Evolutionary conservation across 2,888 invertebrate species (phyloP).

Genomic region (Hirtodrosophila histrioides): DNA sequence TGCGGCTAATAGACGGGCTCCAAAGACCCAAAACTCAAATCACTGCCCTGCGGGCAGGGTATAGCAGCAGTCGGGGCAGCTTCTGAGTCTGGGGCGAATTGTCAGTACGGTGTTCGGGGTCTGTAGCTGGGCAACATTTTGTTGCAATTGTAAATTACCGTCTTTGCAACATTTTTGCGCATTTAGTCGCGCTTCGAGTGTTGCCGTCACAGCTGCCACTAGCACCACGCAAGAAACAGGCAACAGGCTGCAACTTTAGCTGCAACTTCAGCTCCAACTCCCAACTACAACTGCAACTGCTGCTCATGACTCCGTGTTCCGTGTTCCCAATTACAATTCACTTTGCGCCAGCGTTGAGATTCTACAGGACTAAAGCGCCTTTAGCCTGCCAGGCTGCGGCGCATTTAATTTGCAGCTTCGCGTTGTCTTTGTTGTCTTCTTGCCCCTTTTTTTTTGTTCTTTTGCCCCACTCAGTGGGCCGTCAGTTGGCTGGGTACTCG

Average conservation of each 20-base stretch:
- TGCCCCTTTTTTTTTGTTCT: background rate
- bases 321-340: slow-evolving; percentile 74
- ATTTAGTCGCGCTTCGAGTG: slow-evolving; percentile 80
- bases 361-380: slow-evolving; percentile 65
- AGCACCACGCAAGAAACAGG: slow-evolving; percentile 9
- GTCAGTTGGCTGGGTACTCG: slow-evolving; percentile 49
- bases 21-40: slow-evolving; percentile 20
- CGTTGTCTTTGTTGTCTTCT: slow-evolving; percentile 23
- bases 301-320: slow-evolving; percentile 4
- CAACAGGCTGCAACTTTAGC: slow-evolving; percentile 13
- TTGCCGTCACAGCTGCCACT: slow-evolving; percentile 71
- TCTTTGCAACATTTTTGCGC: slow-evolving; percentile 79
- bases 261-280: slow-evolving; percentile 30
- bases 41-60: slow-evolving; percentile 65
- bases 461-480: slow-evolving; percentile 43
- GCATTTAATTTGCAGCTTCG: slow-evolving; percentile 76
- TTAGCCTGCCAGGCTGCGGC: slow-evolving; percentile 42
- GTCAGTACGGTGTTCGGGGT: slow-evolving; percentile 22
- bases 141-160: slow-evolving; percentile 79
- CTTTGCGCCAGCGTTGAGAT: slow-evolving; percentile 65
- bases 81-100: slow-evolving; percentile 3
- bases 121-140: slow-evolving; percentile 36
- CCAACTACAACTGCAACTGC: slow-evolving; percentile 36
- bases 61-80: slow-evolving; percentile 32
- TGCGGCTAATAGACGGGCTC: slow-evolving; percentile 28